Evolutionary conservation across 2,888 invertebrate genomes (phyloP), one percentile per base, ranked within the genome.

Genomic region (Hirtodrosophila duncani): DNA sequence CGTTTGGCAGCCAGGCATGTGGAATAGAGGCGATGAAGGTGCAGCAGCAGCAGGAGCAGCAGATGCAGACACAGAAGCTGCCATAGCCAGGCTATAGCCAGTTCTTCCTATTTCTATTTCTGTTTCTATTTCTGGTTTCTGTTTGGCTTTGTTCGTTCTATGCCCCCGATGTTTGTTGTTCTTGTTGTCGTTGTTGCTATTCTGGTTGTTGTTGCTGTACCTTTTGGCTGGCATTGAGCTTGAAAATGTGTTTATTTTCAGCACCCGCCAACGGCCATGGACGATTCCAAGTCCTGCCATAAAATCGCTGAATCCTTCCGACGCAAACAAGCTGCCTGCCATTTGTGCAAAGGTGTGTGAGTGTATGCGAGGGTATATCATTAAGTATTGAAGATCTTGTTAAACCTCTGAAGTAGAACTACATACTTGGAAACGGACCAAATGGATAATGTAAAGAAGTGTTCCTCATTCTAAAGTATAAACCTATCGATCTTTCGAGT

Each of bases 201-300:
- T 62, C 31, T 61, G 49, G 46, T 26, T 37, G 24, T 16, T 42
- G 24, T 20, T 56, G 31, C 21, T 41, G 55, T 42, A 17, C 34
- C 46, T 31, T 60, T 51, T 56, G 41, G 59, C 63, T 64, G 74
- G 78, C 74, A 75, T 80, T 77, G 75, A 74, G 79, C 79, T 74
- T 77, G 75, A 74, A 81, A 78, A 77, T 77, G 75, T 81, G 79
- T 75, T 81, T 74, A 81, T 77, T 81, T 74, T 48, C 77, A 67
- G 43, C 48, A 60, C 56, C 49, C 36, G 26, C 31, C 45, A 53
- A 43, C 57, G 17, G 24, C 31, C 43, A 52, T 45, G 57, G 72
- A 45, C 51, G 34, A 42, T 45, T 55, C 41, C 68, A 68, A 72
- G 77, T 71, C 67, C 78, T 72, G 72, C 78, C 72, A 74, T 74